Base-by-base conservation (phyloP, 2,888 invertebrate genomes). In the Drosophila formosana region DNA sequence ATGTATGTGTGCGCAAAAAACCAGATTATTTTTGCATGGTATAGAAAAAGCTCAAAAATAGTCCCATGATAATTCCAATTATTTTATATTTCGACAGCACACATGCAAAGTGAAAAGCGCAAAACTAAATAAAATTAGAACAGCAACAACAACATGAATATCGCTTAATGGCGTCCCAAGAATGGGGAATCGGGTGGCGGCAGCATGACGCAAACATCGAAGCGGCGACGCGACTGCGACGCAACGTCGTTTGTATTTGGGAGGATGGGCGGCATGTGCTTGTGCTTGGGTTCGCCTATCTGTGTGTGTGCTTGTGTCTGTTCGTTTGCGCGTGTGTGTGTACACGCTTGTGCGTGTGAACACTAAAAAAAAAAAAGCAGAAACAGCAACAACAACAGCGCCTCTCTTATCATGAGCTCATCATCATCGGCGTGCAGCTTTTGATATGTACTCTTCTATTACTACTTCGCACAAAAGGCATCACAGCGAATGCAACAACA, bases 331-430 rank as follows among this genome's bases (percentile, higher is more conserved):
- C 50, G 28, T 46, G 41, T 23, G 43, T 41, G 11, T 46, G 37
- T 47, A 25, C 13, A 50, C 46, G 23, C 61, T 47, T 7, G 23
- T 60, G 62, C 7, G 63, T 37, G 37, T 53, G 23, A 23, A 13
- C 45, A 46, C 51, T 45, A 37, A 46, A 61, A 53, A 62, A 46
- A 39, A 62, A 46, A 47, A 56, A 41, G 13, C 47, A 41, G 56
- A 63, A 63, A 7, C n/a, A 50, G 4, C 26, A 39, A 47, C 25
- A 57, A 56, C 41, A 57, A 56, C 39, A 69, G 57, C 32, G 37
- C 52, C 55, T 23, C 46, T 65, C 73, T 78, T 78, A 76, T 76
- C 76, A 74, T 76, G 76, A 76, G 74, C 76, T 76, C 76, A 76
- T 76, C 75, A 67, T 49, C 34, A 8, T 49, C 34, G 4, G 46